Evolutionary conservation across 1,140 invertebrate species (phyloP).

Genomic region (Heliconius himera): DNA sequence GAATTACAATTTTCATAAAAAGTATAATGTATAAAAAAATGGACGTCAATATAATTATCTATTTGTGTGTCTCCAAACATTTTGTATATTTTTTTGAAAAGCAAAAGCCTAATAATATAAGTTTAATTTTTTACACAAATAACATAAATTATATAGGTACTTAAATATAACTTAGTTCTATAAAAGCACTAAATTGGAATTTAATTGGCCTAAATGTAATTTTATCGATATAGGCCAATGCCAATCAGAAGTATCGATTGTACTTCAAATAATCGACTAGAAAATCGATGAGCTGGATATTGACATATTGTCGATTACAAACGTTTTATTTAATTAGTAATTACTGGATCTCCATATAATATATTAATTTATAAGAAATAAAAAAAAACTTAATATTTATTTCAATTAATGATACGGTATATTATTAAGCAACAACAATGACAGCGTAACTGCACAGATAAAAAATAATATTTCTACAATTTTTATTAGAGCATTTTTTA

Average conservation of each 20-base stretch:
- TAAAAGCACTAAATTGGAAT: constrained; percentile 14
- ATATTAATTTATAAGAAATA: not conserved
- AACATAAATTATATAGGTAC: not conserved
- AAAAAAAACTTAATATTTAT: not conserved
- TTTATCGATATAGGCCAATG: constrained; percentile 1
- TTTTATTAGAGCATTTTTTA: too few species aligned
- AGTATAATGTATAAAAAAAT: constrained; percentile 9
- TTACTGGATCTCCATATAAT: not conserved
- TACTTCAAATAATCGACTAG: constrained; percentile 2
- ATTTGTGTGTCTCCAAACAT: constrained; percentile 1
- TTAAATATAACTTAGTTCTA: constrained; percentile 6
- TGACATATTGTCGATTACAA: not conserved
- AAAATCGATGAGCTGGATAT: constrained; percentile 7
- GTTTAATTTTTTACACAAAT: not conserved
- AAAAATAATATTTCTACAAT: not conserved
- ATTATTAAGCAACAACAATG: not conserved
- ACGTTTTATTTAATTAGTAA: not conserved
- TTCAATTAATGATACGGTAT: too few species aligned
- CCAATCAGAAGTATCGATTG: not conserved
- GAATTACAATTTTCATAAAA: not conserved
- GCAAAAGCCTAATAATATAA: not conserved
- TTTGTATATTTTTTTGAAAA: constrained; percentile 6
- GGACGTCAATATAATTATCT: constrained; percentile 3
- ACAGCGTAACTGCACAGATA: not conserved
- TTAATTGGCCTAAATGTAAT: not conserved